Evolutionary conservation across 2,888 invertebrate genomes (phyloP).

Genomic region (Dexiosoma caninum): DNA sequence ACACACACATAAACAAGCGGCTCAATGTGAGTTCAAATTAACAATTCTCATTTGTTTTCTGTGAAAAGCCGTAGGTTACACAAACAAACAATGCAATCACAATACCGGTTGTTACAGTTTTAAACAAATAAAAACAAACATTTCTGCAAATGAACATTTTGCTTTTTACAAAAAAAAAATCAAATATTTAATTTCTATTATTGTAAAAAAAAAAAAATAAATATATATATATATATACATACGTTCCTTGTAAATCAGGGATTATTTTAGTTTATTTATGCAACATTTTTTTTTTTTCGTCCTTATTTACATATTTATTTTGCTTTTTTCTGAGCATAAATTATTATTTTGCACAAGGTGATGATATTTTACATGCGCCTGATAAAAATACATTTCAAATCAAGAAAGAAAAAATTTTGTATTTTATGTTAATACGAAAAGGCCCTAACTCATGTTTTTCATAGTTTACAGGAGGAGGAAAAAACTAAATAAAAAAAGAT

Average conservation of each 20-base stretch:
- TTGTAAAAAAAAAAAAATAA: background rate
- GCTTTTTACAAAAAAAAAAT: background rate
- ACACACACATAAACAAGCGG: background rate
- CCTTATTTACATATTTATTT: background rate
- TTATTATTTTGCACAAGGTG: background rate
- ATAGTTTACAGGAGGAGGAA: too few species aligned
- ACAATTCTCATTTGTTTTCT: constrained; percentile 41
- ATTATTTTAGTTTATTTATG: background rate
- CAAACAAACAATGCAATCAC: constrained; percentile 20
- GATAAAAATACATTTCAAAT: too few species aligned
- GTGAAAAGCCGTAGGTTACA: constrained; percentile 38
- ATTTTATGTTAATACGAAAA: too few species aligned
- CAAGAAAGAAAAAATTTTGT: too few species aligned
- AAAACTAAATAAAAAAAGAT: too few species aligned
- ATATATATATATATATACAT: too few species aligned
- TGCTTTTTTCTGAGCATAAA: background rate
- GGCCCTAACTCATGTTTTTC: too few species aligned
- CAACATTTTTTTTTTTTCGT: background rate
- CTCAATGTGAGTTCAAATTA: background rate
- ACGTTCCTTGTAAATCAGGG: background rate
- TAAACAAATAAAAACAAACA: background rate
- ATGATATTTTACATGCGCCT: background rate
- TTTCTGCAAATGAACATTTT: background rate
- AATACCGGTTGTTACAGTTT: constrained; percentile 5
- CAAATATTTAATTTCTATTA: background rate